These are phyloP conservation scores for Fragum sueziense DNA, from an alignment of 2,888 invertebrate genomes.

Conservation along the genomic window DNA sequence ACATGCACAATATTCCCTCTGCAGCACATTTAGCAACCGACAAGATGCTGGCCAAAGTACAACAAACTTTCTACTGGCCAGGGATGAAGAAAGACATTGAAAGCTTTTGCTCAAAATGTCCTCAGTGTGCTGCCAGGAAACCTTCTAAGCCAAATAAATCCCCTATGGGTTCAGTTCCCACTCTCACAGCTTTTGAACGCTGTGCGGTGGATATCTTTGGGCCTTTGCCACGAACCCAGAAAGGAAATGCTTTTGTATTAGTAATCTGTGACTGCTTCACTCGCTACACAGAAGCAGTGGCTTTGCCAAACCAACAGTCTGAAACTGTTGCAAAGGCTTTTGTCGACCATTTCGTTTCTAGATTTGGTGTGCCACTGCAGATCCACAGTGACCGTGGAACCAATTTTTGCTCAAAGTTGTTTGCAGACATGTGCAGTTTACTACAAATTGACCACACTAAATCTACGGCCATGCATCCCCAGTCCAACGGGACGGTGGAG, in stretches of 20 bases:
- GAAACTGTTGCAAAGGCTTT: constrained; percentile 50
- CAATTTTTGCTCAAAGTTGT: constrained; percentile 53
- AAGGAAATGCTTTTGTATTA: too few species aligned
- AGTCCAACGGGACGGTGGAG: constrained; percentile 67
- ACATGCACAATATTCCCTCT: constrained; percentile 34
- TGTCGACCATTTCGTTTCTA: constrained; percentile 48
- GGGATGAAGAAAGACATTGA: too few species aligned
- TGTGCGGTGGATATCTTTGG: constrained; percentile 54
- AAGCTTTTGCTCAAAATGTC: too few species aligned
- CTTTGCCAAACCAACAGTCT: constrained; percentile 52
- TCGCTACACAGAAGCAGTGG: constrained; percentile 50
- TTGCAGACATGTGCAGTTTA: constrained; percentile 14
- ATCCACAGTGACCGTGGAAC: too few species aligned
- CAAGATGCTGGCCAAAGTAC: too few species aligned
- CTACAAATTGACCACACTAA: too few species aligned
- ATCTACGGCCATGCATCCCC: constrained; percentile 34
- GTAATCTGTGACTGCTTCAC: too few species aligned
- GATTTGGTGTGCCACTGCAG: constrained; percentile 52
- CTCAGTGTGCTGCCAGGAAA: too few species aligned
- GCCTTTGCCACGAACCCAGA: constrained; percentile 37
- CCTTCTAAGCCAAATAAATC: constrained; percentile 29
- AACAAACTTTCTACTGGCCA: too few species aligned
- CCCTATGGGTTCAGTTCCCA: constrained; percentile 39
- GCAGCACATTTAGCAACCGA: too few species aligned
- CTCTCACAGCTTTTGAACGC: constrained; percentile 34